Conservation (phyloP, 2,113 vertebrate genomes). For the Oreochromis aureus region DNA sequence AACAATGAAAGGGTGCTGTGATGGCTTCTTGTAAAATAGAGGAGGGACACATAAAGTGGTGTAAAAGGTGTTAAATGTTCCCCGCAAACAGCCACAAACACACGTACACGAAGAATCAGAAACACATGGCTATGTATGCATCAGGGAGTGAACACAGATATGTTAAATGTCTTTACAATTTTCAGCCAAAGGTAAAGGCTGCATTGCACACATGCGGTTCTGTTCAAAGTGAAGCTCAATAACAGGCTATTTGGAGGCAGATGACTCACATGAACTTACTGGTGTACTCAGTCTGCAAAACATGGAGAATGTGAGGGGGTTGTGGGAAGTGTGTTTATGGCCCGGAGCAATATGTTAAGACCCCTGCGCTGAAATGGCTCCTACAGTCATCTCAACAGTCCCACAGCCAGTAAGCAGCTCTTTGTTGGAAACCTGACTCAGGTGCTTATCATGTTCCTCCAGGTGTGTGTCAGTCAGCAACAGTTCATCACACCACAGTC, state of each 20-base stretch:
- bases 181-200: neutral
- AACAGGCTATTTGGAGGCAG: conserved; percentile 17
- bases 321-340: conserved; percentile 24
- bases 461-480: conserved; percentile 54
- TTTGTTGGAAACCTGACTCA: conserved; percentile 25
- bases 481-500: conserved; percentile 22
- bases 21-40: neutral
- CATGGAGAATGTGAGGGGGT: conserved; percentile 20
- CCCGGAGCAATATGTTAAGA: conserved; percentile 25
- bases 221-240: conserved; percentile 23
- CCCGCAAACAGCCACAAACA: neutral
- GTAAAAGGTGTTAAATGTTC: neutral
- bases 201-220: conserved; percentile 5
- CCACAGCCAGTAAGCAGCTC: conserved; percentile 13
- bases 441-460: conserved; percentile 39
- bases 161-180: neutral
- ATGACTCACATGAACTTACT: conserved; percentile 45
- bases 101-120: neutral
- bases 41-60: neutral
- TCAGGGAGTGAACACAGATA: neutral
- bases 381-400: neutral
- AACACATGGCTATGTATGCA: neutral
- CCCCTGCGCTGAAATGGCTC: conserved; percentile 12
- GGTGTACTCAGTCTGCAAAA: conserved; percentile 32
- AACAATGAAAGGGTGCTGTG: neutral